Conservation (phyloP, 2,797 vertebrate genomes). For the Antennarius maculatus region DNA sequence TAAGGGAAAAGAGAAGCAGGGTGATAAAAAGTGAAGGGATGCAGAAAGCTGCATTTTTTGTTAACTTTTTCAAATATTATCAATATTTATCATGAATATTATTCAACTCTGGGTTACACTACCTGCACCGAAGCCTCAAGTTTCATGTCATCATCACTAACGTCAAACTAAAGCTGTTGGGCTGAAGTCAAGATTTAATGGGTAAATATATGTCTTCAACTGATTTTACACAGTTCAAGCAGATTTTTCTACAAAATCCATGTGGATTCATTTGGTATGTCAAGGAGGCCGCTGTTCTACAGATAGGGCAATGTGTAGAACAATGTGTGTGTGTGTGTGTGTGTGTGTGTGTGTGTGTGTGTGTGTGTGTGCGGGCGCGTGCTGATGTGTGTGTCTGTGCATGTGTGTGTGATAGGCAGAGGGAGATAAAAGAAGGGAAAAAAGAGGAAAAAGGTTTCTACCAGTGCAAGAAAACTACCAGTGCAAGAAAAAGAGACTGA, state of each 20-base stretch:
- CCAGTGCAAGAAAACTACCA: neutral
- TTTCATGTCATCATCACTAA: slow-evolving; percentile 58
- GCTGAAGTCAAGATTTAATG: slow-evolving; percentile 46
- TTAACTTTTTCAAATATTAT: slow-evolving; percentile 15
- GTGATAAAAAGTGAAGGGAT: slow-evolving; percentile 4
- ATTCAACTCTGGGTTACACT: slow-evolving; percentile 37
- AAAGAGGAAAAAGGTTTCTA: slow-evolving; percentile 47
- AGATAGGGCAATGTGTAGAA: slow-evolving; percentile 58
- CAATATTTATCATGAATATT: slow-evolving; percentile 36
- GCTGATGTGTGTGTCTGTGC: neutral
- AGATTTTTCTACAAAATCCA: slow-evolving; percentile 40
- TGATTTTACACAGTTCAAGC: slow-evolving; percentile 43
- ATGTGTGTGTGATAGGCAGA: slow-evolving; percentile 1
- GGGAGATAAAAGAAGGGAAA: slow-evolving; percentile 21
- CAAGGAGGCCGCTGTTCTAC: slow-evolving; percentile 37
- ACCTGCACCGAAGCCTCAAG: slow-evolving; percentile 36
- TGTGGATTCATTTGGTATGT: slow-evolving; percentile 64
- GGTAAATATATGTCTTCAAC: slow-evolving; percentile 49
- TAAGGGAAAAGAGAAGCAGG: slow-evolving; percentile 10
- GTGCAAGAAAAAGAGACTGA: slow-evolving; percentile 51
- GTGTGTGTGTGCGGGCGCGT: too few species aligned
- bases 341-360: too few species aligned
- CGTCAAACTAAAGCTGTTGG: slow-evolving; percentile 31
- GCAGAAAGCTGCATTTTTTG: slow-evolving; percentile 26
- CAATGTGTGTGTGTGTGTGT: neutral